Conservation (phyloP, 1,140 invertebrate species). For the Drosophila repleta region DNA sequence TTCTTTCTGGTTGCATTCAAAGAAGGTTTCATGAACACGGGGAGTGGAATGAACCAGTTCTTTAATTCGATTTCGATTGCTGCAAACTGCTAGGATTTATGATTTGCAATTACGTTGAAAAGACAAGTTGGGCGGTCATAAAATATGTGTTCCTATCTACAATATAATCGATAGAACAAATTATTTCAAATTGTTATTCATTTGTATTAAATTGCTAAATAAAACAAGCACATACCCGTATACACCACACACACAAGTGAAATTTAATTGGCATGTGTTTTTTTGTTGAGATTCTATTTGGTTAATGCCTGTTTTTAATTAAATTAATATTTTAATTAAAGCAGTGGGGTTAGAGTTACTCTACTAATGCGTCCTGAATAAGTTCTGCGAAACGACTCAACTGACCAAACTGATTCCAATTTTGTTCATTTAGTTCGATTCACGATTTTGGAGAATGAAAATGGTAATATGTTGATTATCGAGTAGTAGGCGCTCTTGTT, state of each 20-base stretch:
- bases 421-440: conserved; percentile 8
- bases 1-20: conserved; percentile 33
- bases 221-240: conserved; percentile 12
- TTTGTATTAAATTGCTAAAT: conserved; percentile 7
- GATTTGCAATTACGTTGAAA: conserved; percentile 2
- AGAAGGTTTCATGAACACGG: conserved; percentile 32
- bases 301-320: conserved; percentile 6
- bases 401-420: background rate
- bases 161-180: too few species aligned
- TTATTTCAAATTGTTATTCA: background rate
- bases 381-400: conserved; percentile 7
- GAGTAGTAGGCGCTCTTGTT: background rate
- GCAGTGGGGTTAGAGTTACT: conserved; percentile 20
- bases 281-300: conserved; percentile 10
- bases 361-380: conserved; percentile 7
- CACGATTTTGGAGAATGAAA: background rate
- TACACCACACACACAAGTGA: conserved; percentile 20
- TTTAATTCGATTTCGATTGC: conserved; percentile 13
- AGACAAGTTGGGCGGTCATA: background rate
- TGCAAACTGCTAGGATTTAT: conserved; percentile 23
- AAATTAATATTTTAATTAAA: conserved; percentile 8
- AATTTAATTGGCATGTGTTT: conserved; percentile 3
- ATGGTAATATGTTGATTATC: background rate
- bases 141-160: background rate
- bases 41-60: conserved; percentile 24